These are phyloP conservation scores for Salminus brasiliensis DNA, from an alignment of 2,113 vertebrate species.

Conservation along the genomic window DNA sequence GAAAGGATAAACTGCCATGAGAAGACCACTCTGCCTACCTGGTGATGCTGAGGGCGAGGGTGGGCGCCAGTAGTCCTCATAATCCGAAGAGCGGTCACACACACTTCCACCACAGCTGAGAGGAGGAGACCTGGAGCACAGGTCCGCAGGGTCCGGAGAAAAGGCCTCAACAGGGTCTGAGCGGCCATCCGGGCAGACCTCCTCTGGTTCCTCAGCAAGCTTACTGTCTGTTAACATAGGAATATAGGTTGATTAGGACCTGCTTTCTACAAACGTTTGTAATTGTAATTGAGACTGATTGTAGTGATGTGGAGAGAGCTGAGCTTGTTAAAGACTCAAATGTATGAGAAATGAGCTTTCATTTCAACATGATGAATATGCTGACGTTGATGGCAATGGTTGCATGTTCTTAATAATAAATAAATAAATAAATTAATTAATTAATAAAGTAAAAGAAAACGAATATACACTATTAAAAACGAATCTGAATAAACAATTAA, in stretches of 20 bases:
- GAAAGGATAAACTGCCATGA: neutral
- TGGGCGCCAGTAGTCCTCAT: slow-evolving; percentile 93
- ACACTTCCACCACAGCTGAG: slow-evolving; percentile 84
- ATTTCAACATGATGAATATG: no score
- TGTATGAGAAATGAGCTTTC: no score
- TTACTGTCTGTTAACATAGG: slow-evolving; percentile 51
- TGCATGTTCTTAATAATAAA: no score
- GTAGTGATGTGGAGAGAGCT: no score
- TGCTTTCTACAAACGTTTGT: no score
- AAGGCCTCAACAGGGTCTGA: slow-evolving; percentile 68
- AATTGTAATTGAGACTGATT: no score
- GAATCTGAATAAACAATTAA: no score
- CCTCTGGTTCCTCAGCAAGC: slow-evolving; percentile 60
- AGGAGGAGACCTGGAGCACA: slow-evolving; percentile 79
- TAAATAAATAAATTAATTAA: no score
- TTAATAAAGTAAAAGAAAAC: no score
- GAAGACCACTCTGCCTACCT: slow-evolving; percentile 67
- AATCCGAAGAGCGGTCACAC: slow-evolving; percentile 81
- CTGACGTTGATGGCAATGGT: no score
- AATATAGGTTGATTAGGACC: neutral
- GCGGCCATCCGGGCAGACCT: slow-evolving; percentile 40
- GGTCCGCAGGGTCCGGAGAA: slow-evolving; percentile 79
- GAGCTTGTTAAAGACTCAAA: no score
- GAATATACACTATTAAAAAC: no score
- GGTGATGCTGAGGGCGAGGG: slow-evolving; percentile 94